phyloP scores from a whole-genome alignment of 92 coral and sea anemone genomes.

The Anthopleura xanthogrammica region DNA sequence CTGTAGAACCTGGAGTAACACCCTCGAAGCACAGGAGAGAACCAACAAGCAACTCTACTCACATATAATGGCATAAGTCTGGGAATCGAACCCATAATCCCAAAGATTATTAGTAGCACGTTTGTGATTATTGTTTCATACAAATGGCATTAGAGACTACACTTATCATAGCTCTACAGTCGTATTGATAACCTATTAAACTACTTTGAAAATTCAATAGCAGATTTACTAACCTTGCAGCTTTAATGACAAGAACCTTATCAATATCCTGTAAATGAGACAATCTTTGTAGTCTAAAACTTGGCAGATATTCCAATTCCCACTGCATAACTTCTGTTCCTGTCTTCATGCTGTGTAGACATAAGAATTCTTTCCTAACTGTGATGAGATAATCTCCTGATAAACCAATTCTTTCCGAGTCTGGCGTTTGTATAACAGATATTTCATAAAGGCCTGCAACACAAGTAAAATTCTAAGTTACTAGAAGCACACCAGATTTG shows the following conservation, averaged over 20 bases:
- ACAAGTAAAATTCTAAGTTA: background rate
- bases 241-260: conserved; percentile 81
- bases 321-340: conserved; percentile 78
- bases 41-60: too few relatives aligned
- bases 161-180: too few relatives aligned
- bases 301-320: conserved; percentile 89
- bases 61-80: too few relatives aligned
- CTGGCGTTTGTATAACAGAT: conserved; percentile 78
- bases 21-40: too few relatives aligned
- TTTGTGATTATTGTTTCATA: too few relatives aligned
- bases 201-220: too few relatives aligned
- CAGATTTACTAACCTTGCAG: conserved; percentile 67
- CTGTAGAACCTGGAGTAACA: too few relatives aligned
- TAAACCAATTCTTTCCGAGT: conserved; percentile 76
- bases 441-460: conserved; percentile 84
- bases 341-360: conserved; percentile 81
- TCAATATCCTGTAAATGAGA: conserved; percentile 89
- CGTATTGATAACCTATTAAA: too few relatives aligned
- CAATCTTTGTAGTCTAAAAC: conserved; percentile 80
- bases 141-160: too few relatives aligned
- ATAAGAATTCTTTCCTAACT: conserved; percentile 80
- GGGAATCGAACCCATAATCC: too few relatives aligned
- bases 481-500: too few relatives aligned
- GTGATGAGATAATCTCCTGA: conserved; percentile 88
- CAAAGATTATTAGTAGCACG: too few relatives aligned